A percentile compares a stretch with the other conserved stretches of the same genome.
phyloP scores from a whole-genome alignment of 2,888 invertebrate species.

The Hirudinaria manillensis region DNA sequence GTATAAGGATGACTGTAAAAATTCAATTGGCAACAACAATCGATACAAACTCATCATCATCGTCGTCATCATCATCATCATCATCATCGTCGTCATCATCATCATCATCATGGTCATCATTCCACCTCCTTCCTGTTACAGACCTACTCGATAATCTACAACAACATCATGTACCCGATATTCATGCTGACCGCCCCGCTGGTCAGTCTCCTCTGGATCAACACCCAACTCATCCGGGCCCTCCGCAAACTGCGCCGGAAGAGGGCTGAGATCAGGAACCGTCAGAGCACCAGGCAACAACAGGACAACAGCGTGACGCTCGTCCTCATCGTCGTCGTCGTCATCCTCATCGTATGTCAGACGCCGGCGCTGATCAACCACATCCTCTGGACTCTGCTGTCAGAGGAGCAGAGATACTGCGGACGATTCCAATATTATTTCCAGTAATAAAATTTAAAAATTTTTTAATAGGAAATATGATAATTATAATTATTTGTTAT shows the following conservation, averaged over 20 bases:
- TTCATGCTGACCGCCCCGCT: constrained; percentile 39
- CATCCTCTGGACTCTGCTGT: constrained; percentile 38
- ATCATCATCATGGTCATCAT: too few relatives aligned
- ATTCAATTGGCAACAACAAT: not conserved
- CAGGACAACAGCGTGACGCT: constrained; percentile 42
- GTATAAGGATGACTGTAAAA: not conserved
- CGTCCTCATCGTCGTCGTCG: constrained; percentile 41
- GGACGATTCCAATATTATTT: constrained; percentile 41
- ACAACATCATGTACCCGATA: constrained; percentile 39
- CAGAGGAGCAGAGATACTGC: constrained; percentile 34
- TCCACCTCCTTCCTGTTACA: not conserved
- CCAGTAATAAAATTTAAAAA: constrained; percentile 30
- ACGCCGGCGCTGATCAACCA: constrained; percentile 40
- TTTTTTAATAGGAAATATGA: not conserved
- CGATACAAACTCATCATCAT: not conserved
- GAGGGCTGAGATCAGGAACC: constrained; percentile 35
- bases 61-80: too few relatives aligned
- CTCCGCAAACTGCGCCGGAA: constrained; percentile 38
- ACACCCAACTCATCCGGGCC: constrained; percentile 38
- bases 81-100: too few relatives aligned
- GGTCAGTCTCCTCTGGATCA: constrained; percentile 37
- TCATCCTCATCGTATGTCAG: constrained; percentile 42
- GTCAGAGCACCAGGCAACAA: constrained; percentile 36
- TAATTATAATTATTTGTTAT: too few relatives aligned
- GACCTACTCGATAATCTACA: constrained; percentile 32